Conservation (phyloP, 2,113 vertebrate species). For the Emydocephalus ijimae region DNA sequence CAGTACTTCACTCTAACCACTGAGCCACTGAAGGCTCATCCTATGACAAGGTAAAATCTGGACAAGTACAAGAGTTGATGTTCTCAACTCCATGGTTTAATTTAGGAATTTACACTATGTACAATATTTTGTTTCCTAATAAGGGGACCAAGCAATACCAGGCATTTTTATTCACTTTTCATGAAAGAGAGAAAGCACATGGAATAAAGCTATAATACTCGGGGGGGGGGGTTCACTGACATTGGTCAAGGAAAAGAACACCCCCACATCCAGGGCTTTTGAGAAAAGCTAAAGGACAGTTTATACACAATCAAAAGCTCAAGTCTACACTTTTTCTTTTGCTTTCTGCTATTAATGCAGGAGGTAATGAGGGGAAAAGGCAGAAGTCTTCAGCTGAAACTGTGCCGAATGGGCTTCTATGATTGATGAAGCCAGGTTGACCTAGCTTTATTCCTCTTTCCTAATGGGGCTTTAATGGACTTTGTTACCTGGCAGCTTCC, state of each 20-base stretch:
- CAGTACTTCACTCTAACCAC: no score
- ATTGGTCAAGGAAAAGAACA: slow-evolving; percentile 1
- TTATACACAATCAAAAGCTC: slow-evolving; percentile 14
- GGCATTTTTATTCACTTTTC: slow-evolving; percentile 2
- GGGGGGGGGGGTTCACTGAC: slow-evolving; percentile 2
- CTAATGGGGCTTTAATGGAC: background rate
- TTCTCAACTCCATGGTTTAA: background rate
- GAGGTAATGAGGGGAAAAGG: slow-evolving; percentile 6
- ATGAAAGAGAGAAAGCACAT: background rate
- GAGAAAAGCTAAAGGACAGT: slow-evolving; percentile 27
- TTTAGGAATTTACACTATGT: background rate
- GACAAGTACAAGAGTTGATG: background rate
- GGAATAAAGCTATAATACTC: background rate
- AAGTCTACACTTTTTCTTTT: background rate
- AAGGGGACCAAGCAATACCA: background rate
- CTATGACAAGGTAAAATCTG: background rate
- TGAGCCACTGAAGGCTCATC: no score
- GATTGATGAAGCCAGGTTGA: background rate
- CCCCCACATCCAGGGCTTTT: background rate
- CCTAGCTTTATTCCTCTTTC: slow-evolving; percentile 9
- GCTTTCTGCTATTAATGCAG: slow-evolving; percentile 7
- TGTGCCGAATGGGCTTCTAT: background rate
- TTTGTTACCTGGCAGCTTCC: slow-evolving; percentile 5
- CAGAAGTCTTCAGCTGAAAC: slow-evolving; percentile 5
- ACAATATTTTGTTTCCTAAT: background rate